phyloP scores from a whole-genome alignment of 2,888 invertebrate genomes.

The Omphaloscelis lunosa region DNA sequence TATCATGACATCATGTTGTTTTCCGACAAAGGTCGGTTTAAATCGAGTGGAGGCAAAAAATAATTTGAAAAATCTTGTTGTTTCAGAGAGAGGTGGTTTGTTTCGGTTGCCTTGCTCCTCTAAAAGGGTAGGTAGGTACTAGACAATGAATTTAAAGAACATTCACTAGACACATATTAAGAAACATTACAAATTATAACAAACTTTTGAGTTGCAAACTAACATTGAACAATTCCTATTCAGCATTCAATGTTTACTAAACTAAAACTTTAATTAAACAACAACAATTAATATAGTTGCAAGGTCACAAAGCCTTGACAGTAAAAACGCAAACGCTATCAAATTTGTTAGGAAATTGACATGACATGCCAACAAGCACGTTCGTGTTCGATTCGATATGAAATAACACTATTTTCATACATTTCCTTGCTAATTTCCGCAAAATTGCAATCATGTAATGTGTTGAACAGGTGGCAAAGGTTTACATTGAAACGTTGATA shows the following conservation, averaged over 20 bases:
- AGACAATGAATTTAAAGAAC: neutral
- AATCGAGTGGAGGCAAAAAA: neutral
- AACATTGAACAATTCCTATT: conserved; percentile 37
- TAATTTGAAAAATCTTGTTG: neutral
- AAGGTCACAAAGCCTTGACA: conserved; percentile 65
- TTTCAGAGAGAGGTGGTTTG: neutral
- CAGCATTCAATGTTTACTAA: conserved; percentile 40
- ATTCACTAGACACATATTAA: neutral
- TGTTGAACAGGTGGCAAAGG: conserved; percentile 31
- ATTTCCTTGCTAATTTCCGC: conserved; percentile 56
- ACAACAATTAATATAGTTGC: conserved; percentile 46
- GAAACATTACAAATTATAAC: conserved; percentile 16
- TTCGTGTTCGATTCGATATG: conserved; percentile 41
- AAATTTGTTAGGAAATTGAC: conserved; percentile 55
- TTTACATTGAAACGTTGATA: conserved; percentile 50
- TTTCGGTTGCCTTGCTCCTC: neutral
- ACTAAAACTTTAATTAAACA: conserved; percentile 32
- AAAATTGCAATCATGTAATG: conserved; percentile 30
- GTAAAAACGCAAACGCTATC: conserved; percentile 53
- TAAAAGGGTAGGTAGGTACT: neutral
- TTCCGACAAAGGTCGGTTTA: too few species aligned
- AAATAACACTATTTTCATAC: conserved; percentile 34
- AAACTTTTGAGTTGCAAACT: conserved; percentile 4
- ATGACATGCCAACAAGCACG: conserved; percentile 48
- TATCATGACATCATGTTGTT: too few species aligned